These are phyloP conservation scores for Dipodomys stephensi DNA, from an alignment of 2,113 vertebrate species.

Conservation along the genomic window DNA sequence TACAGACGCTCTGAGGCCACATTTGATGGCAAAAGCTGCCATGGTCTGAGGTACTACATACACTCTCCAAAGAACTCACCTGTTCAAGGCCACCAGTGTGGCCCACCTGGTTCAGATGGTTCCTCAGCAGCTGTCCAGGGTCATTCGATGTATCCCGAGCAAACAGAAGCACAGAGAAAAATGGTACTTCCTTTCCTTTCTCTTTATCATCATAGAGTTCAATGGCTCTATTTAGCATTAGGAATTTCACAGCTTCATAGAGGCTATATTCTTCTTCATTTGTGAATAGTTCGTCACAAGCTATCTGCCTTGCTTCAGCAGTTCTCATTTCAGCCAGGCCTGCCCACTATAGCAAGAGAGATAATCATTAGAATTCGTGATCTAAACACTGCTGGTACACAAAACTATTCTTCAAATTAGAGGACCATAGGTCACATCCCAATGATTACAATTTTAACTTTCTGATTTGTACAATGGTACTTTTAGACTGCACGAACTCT, in stretches of 20 bases:
- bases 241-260: constrained; percentile 96
- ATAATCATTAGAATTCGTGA: not conserved
- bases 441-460: not conserved
- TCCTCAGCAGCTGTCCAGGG: constrained; percentile 93
- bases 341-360: constrained; percentile 84
- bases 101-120: constrained; percentile 96
- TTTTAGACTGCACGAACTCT: not conserved
- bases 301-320: constrained; percentile 85
- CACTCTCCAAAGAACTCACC: constrained; percentile 82
- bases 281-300: constrained; percentile 92
- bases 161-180: constrained; percentile 97
- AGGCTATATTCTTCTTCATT: constrained; percentile 93
- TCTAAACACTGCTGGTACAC: constrained; percentile 20
- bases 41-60: not conserved
- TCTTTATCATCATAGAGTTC: constrained; percentile 91
- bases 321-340: constrained; percentile 84
- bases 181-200: constrained; percentile 91
- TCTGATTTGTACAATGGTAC: not conserved
- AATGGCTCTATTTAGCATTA: constrained; percentile 94
- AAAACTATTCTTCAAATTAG: constrained; percentile 27
- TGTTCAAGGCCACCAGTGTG: constrained; percentile 96
- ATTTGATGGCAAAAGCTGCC: not conserved
- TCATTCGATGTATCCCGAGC: constrained; percentile 95
- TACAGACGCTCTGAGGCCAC: not conserved
- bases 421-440: not conserved